These are phyloP conservation scores for Erebia palarica DNA, from an alignment of 2,888 invertebrate genomes.

Conservation along the genomic window DNA sequence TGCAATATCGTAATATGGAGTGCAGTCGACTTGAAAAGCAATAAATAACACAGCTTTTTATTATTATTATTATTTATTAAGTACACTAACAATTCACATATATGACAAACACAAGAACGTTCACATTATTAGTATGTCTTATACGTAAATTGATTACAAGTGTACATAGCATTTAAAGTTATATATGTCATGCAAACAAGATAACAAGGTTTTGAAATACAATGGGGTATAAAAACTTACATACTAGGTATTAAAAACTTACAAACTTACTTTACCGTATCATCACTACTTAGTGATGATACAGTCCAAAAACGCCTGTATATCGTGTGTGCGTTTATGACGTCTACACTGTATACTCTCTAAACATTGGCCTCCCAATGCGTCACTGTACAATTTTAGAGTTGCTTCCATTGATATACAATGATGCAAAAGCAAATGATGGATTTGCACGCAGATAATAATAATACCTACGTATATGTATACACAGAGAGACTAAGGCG, in stretches of 20 bases:
- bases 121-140: too few species aligned
- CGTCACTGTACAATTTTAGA: constrained; percentile 12
- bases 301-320: neutral
- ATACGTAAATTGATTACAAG: too few species aligned
- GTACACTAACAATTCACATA: too few species aligned
- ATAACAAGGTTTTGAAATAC: too few species aligned
- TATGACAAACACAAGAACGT: too few species aligned
- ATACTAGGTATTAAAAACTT: too few species aligned
- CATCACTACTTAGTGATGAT: neutral
- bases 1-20: neutral
- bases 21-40: neutral
- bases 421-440: constrained; percentile 6
- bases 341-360: neutral
- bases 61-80: too few species aligned
- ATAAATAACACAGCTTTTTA: neutral
- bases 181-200: too few species aligned
- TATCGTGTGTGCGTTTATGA: too few species aligned
- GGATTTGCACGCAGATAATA: neutral
- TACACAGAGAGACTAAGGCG: neutral
- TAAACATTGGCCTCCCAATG: neutral
- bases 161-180: too few species aligned
- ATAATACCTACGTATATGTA: neutral
- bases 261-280: too few species aligned
- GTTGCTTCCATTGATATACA: neutral
- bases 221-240: too few species aligned